Evolutionary conservation across 2,797 vertebrate species (phyloP).

Genomic region (Hozukius guyotensis): DNA sequence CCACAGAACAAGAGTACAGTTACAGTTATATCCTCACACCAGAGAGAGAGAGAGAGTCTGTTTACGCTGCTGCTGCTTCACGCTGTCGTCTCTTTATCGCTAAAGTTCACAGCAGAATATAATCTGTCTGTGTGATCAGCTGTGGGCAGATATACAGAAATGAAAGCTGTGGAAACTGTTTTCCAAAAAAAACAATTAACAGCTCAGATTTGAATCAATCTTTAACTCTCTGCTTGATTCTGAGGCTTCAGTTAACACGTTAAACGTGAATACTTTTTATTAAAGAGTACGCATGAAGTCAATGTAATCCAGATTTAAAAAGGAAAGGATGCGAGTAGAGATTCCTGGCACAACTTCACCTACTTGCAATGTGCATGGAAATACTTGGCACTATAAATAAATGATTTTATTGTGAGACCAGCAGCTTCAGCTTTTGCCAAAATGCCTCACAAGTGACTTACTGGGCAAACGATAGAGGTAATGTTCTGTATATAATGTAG

Average conservation of each 20-base stretch:
- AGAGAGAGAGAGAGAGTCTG: neutral
- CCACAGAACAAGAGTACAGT: slow-evolving; percentile 20
- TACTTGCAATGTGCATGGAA: neutral
- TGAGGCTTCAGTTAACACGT: neutral
- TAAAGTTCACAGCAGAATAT: neutral
- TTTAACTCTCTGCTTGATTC: neutral
- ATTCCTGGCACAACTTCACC: neutral
- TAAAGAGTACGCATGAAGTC: neutral
- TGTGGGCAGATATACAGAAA: neutral
- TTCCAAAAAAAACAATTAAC: slow-evolving; percentile 1
- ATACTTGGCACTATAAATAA: neutral
- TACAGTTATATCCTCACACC: neutral
- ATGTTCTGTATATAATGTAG: neutral
- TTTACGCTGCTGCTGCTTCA: neutral
- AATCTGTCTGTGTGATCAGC: slow-evolving; percentile 25
- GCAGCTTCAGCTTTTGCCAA: neutral
- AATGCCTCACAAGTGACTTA: neutral
- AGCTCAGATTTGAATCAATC: slow-evolving; percentile 7
- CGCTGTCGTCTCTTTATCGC: slow-evolving; percentile 3
- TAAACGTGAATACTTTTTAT: neutral
- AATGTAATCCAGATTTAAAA: neutral
- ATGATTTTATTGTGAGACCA: neutral
- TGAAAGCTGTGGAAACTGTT: neutral
- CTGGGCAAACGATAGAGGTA: neutral
- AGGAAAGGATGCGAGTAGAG: neutral